A percentile compares a stretch with the other conserved stretches of the same genome.
Conservation (phyloP, 2,797 vertebrate genomes). For the Podarcis lilfordi region DNA sequence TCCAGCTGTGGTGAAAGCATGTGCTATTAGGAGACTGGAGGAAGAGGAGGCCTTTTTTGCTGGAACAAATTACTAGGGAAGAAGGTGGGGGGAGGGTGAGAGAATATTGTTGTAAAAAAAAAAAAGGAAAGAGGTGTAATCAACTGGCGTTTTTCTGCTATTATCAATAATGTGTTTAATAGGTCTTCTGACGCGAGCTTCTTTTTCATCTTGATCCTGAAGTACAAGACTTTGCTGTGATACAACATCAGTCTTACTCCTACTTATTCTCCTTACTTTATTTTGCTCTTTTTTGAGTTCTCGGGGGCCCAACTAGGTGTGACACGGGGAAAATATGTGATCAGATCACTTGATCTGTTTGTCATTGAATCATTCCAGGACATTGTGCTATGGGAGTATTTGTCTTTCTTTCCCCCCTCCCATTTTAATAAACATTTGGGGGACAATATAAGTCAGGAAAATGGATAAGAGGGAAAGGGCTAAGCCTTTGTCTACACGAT, state of each 20-base stretch:
- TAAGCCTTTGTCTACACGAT: background rate
- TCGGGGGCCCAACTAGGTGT: background rate
- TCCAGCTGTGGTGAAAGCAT: constrained; percentile 49
- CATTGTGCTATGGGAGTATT: background rate
- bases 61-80: constrained; percentile 5
- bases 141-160: background rate
- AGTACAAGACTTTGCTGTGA: background rate
- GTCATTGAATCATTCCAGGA: background rate
- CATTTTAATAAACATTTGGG: background rate
- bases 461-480: background rate
- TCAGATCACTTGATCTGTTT: background rate
- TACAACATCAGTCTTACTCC: background rate
- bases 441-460: background rate
- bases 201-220: background rate
- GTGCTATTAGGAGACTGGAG: constrained; percentile 32
- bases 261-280: background rate
- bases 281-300: background rate
- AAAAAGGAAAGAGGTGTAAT: background rate
- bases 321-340: background rate
- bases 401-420: no score
- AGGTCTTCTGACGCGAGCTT: background rate
- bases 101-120: background rate
- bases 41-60: constrained; percentile 31
- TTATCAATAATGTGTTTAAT: background rate
- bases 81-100: no score